Evolutionary conservation across 2,888 invertebrate species (phyloP), one percentile per base, ranked within the genome.

Genomic region (Bellardia pandia): DNA sequence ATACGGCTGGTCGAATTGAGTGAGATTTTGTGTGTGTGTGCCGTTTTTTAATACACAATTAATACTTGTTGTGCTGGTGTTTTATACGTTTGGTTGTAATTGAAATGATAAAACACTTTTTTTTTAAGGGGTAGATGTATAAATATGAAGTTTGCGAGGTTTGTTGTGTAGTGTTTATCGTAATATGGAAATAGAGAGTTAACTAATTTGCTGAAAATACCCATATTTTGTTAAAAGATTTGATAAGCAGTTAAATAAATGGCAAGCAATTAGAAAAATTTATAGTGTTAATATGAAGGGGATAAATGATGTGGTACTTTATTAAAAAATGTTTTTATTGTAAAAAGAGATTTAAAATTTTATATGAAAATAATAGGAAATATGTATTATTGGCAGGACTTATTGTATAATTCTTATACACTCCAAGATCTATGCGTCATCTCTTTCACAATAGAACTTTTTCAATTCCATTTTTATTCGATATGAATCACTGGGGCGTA

Each of bases 101-200:
- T 81, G 64, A 72, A 77, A 30, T 68, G 66, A 81, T 81, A 77
- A 75, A 81, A 85, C 68, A 75, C 40, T 13, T n/a, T 58, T 66
- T 53, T 40, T 69, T 66, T 40, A 45, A 11, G 66, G 8, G 37
- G 45, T 68, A 53, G 71, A 58, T 69, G n/a, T 40, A 62, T 58
- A 58, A n/a, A 60, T 14, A 60, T 33, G 0, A 1, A 30, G 23
- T 56, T 23, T 40, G 56, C 23, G 11, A 9, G 16, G 2, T 45
- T 45, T 45, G 11, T 16, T 30, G 37, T 48, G 3, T 42, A 45
- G 8, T 33, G 37, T 0, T 80, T 72, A 80, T 80, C 56, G 64
- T 53, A 72, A 80, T 42, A 16, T 72, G 71, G 51, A 6, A 33
- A 16, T 51, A 8, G 9, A 74, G 45, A 64, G 42, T 64, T 56